Base-by-base conservation (phyloP, 2,113 vertebrate genomes). In the Ptyas mucosa region DNA sequence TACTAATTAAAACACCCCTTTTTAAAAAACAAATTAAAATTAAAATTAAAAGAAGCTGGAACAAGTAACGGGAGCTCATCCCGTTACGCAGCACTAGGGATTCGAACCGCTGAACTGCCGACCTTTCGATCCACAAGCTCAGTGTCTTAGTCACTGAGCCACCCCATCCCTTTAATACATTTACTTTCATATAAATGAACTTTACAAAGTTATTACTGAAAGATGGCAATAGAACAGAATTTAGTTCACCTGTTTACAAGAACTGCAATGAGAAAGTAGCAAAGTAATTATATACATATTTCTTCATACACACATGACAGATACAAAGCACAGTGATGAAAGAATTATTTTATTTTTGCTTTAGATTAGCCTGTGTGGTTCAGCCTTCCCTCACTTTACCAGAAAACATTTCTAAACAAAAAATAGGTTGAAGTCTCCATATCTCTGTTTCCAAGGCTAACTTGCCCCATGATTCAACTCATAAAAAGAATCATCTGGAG, bases 161-260 rank as follows among this genome's bases (percentile, higher is more conserved):
- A 46, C 43, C 43, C 43, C 43, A 46, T 46, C 43, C 43, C 43
- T 46, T 4, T 46, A 49, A 24, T 43, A 69, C 8, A 87, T 92
- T 64, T 39, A 51, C 11, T 1, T 93, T 85, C 88, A 81, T 64
- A 91, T 69, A 49, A 2, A 1, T 34, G 11, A 92, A 90, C 26
- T 91, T 10, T 34, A 90, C 15, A 90, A 94, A 93, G 7, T 92
- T 94, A 92, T 20, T 0, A 5, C 91, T 34, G 89, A 57, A 94
- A 93, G 0, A 46, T 14, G 93, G 89, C 95, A 85, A 11, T 34
- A 34, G 92, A 21, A 91, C 81, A 1, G n/a, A 89, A 21, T 54
- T 5, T 8, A 1, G 52, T 53, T 54, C 91, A 91, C 14, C 55
- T 93, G 64, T 34, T 2, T 92, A 89, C 10, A 75, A 1, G 20